Evolutionary conservation across 1,140 invertebrate genomes (phyloP).

Genomic region (Cotesia vestalis): DNA sequence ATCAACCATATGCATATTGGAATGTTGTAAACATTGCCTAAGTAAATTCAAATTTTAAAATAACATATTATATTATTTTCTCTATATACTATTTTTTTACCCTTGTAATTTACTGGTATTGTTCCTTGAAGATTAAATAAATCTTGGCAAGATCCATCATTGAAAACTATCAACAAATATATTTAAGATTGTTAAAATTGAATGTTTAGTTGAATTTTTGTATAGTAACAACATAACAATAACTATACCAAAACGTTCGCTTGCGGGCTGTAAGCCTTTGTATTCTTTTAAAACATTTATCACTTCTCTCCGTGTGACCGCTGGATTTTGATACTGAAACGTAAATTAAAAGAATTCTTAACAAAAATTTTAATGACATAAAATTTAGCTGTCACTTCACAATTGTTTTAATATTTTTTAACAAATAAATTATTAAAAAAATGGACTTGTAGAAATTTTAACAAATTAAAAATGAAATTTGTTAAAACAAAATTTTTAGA

Average conservation of each 20-base stretch:
- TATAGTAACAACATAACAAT: constrained; percentile 28
- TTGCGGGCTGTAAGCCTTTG: constrained; percentile 73
- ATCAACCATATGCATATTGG: constrained; percentile 96
- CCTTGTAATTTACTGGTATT: constrained; percentile 91
- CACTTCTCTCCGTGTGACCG: constrained; percentile 79
- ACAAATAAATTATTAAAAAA: no score
- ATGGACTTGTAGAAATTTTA: no score
- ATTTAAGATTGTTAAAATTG: constrained; percentile 39
- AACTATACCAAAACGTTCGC: constrained; percentile 74
- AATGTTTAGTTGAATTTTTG: constrained; percentile 36
- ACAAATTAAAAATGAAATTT: no score
- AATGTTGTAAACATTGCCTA: constrained; percentile 91
- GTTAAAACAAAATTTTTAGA: no score
- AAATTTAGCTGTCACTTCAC: no score
- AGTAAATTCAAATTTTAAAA: constrained; percentile 35
- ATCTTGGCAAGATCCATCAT: constrained; percentile 85
- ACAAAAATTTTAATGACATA: neutral
- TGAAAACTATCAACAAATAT: constrained; percentile 78
- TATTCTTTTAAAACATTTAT: constrained; percentile 76
- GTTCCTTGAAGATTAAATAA: constrained; percentile 89
- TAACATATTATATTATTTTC: neutral
- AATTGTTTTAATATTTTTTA: no score
- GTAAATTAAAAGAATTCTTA: constrained; percentile 4
- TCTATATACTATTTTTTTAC: constrained; percentile 58
- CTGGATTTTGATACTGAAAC: constrained; percentile 76